Evolutionary conservation across 1,140 invertebrate species (phyloP).

Genomic region (Drosophila prosaltans): DNA sequence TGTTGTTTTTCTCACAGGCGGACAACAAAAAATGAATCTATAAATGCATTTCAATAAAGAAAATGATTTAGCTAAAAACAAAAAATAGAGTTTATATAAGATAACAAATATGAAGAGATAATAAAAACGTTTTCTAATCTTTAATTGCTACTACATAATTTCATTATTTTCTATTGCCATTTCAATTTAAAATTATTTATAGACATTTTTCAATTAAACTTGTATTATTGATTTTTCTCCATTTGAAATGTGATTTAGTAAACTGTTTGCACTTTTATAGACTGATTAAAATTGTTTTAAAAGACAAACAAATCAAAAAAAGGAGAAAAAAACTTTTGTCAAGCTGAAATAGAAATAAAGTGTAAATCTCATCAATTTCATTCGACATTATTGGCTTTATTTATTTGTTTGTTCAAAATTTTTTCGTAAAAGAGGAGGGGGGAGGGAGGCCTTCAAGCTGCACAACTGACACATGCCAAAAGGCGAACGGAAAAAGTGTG

Average conservation of each 20-base stretch:
- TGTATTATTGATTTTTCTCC: neutral
- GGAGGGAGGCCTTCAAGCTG: constrained; percentile 21
- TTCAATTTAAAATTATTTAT: neutral
- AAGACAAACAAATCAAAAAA: constrained; percentile 25
- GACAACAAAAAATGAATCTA: no score
- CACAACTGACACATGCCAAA: constrained; percentile 25
- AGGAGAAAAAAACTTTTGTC: constrained; percentile 22
- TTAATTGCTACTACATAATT: neutral
- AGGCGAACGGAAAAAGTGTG: constrained; percentile 16
- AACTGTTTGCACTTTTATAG: neutral
- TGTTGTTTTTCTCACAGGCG: no score
- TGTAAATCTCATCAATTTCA: constrained; percentile 60
- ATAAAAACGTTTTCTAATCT: no score
- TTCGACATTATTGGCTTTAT: constrained; percentile 71
- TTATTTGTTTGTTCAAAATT: constrained; percentile 55
- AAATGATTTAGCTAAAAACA: no score
- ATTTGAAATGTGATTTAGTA: neutral
- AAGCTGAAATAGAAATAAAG: constrained; percentile 15
- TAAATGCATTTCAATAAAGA: no score
- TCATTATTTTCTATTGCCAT: neutral
- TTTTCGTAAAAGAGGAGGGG: constrained; percentile 3
- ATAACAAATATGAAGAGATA: no score
- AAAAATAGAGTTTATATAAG: no score
- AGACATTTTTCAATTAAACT: no score
- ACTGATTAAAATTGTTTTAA: constrained; percentile 5